These are phyloP conservation scores for Ganaspis sp. DNA, from an alignment of 1,140 invertebrate genomes.

Conservation along the genomic window DNA sequence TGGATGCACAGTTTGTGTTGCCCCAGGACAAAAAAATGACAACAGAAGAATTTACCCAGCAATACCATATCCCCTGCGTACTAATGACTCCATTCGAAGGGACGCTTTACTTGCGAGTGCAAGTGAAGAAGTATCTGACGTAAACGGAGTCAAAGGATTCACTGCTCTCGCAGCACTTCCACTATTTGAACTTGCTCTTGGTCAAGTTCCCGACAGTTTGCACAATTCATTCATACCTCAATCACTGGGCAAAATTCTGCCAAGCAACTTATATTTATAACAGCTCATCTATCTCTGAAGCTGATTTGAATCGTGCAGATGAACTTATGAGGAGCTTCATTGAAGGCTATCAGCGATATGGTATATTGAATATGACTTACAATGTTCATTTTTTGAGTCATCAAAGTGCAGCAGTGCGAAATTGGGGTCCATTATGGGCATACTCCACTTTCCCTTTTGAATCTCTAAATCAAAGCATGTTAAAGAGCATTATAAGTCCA, in stretches of 20 bases:
- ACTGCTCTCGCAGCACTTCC: background rate
- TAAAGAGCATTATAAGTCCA: constrained; percentile 13
- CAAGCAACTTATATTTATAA: background rate
- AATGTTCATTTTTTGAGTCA: constrained; percentile 30
- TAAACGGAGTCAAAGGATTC: background rate
- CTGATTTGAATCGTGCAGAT: background rate
- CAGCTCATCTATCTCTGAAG: background rate
- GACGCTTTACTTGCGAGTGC: background rate
- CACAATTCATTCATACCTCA: background rate
- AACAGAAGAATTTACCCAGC: constrained; percentile 10
- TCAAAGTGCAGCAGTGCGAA: background rate
- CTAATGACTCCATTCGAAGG: background rate
- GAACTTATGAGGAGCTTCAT: constrained; percentile 2
- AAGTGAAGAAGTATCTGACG: background rate
- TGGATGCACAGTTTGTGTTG: constrained; percentile 37
- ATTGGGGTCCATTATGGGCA: constrained; percentile 33
- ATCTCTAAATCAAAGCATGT: constrained; percentile 31
- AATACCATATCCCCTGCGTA: constrained; percentile 2
- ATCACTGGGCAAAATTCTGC: background rate
- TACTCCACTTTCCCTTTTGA: constrained; percentile 32
- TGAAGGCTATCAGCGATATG: constrained; percentile 14
- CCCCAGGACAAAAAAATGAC: background rate
- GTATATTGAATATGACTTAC: constrained; percentile 9
- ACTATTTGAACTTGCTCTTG: background rate
- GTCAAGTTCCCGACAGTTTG: background rate